phyloP scores from a whole-genome alignment of 2,888 invertebrate genomes.

The Andricus quercusramuli region DNA sequence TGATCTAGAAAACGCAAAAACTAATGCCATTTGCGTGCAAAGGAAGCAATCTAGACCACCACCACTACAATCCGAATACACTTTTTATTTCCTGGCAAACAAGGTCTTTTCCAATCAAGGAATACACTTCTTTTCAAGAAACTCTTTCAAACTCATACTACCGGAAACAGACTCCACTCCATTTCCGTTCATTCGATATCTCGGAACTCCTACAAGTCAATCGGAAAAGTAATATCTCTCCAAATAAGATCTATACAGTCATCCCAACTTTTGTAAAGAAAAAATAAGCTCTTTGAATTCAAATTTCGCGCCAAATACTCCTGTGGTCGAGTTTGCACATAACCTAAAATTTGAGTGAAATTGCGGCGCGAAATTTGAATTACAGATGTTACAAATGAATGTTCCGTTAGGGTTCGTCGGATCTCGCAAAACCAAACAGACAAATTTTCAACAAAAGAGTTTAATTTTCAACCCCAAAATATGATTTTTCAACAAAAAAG shows the following conservation, averaged over 20 bases:
- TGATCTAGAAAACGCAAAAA: slow-evolving; percentile 41
- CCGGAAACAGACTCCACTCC: not conserved
- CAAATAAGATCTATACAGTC: not conserved
- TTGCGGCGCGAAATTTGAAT: not conserved
- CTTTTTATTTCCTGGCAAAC: not conserved
- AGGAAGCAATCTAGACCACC: slow-evolving; percentile 15
- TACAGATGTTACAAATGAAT: no score
- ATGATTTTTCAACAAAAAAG: no score
- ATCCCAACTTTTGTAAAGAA: no score
- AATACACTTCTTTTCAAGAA: not conserved
- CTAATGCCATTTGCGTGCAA: slow-evolving; percentile 49
- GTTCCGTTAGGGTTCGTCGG: no score
- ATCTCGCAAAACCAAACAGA: no score
- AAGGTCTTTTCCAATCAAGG: not conserved
- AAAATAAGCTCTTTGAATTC: not conserved
- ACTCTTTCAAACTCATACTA: not conserved
- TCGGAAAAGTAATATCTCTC: not conserved
- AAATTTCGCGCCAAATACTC: not conserved
- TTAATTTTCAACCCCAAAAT: no score
- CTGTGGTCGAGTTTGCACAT: not conserved
- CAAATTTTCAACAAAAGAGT: no score
- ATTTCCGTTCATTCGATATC: not conserved
- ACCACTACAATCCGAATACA: not conserved
- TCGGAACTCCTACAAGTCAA: not conserved
- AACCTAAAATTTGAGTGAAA: not conserved